Evolutionary conservation across 2,797 vertebrate genomes (phyloP).

Genomic region (Peromyscus aztecus): DNA sequence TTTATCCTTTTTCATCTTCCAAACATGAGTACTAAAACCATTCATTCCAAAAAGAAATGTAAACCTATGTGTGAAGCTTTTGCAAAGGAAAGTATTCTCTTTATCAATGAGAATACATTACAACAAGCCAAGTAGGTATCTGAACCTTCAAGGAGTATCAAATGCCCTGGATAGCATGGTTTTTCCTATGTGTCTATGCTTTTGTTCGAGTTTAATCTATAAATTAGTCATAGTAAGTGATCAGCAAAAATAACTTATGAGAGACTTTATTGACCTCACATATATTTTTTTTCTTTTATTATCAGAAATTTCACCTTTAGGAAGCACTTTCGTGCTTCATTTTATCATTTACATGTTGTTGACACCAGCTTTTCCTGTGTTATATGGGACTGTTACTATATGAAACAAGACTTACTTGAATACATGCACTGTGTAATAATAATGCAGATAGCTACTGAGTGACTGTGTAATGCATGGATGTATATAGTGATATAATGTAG

Average conservation of each 20-base stretch:
- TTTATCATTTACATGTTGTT: not conserved
- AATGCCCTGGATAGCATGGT: not conserved
- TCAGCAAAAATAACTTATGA: not conserved
- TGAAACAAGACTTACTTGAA: not conserved
- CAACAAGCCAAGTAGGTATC: not conserved
- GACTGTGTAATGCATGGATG: not conserved
- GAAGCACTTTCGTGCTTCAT: not conserved
- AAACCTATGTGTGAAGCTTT: slow-evolving; percentile 28
- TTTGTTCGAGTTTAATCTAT: not conserved
- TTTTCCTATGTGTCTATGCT: not conserved
- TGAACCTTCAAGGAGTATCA: not conserved
- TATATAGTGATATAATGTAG: not conserved
- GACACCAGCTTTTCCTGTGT: not conserved
- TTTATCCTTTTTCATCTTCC: not conserved
- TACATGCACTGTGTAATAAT: not conserved
- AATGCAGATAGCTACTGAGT: not conserved
- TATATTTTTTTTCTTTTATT: not conserved
- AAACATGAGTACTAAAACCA: slow-evolving; percentile 7
- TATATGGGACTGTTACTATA: not conserved
- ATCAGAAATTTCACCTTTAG: not conserved
- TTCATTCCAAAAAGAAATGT: slow-evolving; percentile 8
- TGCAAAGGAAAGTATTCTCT: not conserved
- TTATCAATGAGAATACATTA: not conserved
- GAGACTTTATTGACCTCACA: not conserved
- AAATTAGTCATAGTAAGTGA: not conserved